Conservation (phyloP, 2,888 invertebrate genomes). For the Leucozona laternaria region DNA sequence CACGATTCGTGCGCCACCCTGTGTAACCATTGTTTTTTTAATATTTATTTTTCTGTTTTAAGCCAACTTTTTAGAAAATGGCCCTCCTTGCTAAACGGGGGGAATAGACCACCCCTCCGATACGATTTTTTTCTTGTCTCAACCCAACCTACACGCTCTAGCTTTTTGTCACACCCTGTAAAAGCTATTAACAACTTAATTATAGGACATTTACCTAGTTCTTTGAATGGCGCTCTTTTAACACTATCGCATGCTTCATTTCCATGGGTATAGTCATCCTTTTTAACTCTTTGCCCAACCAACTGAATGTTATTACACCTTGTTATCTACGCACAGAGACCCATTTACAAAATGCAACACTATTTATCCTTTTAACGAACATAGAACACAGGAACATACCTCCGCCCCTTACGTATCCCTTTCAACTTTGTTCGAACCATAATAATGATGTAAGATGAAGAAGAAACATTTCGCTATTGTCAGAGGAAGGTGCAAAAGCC, state of each 20-base stretch:
- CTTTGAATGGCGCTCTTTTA: background rate
- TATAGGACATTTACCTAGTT: background rate
- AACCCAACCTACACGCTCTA: too few relatives aligned
- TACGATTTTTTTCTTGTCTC: too few relatives aligned
- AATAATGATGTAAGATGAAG: conserved; percentile 36
- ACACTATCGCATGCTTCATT: background rate
- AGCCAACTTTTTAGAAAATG: too few relatives aligned
- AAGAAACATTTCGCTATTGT: conserved; percentile 53
- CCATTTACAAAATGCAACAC: conserved; percentile 54
- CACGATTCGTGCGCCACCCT: too few relatives aligned
- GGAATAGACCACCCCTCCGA: too few relatives aligned
- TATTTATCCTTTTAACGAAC: conserved; percentile 33
- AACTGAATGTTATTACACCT: conserved; percentile 30
- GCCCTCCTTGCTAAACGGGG: too few relatives aligned
- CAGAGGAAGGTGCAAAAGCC: conserved; percentile 66
- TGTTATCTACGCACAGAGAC: conserved; percentile 38
- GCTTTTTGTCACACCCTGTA: too few relatives aligned
- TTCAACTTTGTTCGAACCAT: conserved; percentile 23
- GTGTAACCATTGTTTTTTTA: too few relatives aligned
- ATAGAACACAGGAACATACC: background rate
- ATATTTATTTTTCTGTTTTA: too few relatives aligned
- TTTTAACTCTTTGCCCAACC: background rate
- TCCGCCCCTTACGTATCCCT: background rate
- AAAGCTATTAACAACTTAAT: background rate
- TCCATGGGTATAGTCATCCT: background rate